Conservation (phyloP, 2,797 vertebrate genomes). For the Rhinichthys osculus region DNA sequence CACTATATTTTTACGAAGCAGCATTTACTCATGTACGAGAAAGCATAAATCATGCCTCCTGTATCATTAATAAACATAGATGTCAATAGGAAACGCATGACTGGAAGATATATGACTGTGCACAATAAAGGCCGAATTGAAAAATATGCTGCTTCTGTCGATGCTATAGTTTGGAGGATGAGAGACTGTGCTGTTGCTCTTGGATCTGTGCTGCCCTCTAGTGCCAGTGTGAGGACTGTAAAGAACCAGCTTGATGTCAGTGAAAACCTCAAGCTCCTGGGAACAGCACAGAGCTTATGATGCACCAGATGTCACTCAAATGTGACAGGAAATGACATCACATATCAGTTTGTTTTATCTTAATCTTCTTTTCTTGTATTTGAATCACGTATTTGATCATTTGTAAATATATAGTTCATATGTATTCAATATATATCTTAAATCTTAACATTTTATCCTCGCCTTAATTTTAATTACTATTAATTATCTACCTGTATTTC, state of each 20-base stretch:
- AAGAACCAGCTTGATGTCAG: background rate
- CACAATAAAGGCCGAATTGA: conserved; percentile 74
- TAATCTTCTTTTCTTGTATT: background rate
- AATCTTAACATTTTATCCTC: background rate
- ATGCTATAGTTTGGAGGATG: conserved; percentile 56
- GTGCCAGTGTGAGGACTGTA: conserved; percentile 72
- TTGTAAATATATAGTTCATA: background rate
- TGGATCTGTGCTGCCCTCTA: conserved; percentile 91
- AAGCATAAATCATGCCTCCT: conserved; percentile 78
- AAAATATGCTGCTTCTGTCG: conserved; percentile 71
- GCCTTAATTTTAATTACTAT: background rate
- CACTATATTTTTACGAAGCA: conserved; percentile 77
- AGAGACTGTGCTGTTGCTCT: conserved; percentile 57
- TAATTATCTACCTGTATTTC: background rate
- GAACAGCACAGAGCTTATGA: background rate
- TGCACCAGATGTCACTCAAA: background rate
- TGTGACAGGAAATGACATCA: background rate
- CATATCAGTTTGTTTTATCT: background rate
- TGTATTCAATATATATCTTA: too few relatives aligned
- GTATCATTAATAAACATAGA: conserved; percentile 82
- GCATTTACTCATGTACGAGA: conserved; percentile 75
- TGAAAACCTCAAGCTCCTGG: conserved; percentile 5
- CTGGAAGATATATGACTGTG: conserved; percentile 82
- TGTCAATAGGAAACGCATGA: conserved; percentile 83
- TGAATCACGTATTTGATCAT: background rate